Percentiles rank a stretch among this genome's conserved stretches.
These are phyloP conservation scores for Acleris literana DNA, from an alignment of 2,888 invertebrate species.

Conservation along the genomic window DNA sequence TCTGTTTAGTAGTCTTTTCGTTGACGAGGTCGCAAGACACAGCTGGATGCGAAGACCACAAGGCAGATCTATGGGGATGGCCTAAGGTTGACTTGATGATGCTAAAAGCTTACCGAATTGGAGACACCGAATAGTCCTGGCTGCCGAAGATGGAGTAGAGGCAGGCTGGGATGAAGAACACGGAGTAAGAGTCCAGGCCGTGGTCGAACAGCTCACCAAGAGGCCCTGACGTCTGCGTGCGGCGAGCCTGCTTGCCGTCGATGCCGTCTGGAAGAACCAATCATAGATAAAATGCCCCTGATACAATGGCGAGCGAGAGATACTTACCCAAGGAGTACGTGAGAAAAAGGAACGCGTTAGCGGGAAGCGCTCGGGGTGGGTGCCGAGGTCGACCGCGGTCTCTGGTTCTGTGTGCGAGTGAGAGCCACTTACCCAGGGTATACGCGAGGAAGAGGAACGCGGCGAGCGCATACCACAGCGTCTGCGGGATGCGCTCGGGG, in stretches of 20 bases:
- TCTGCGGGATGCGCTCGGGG: constrained; percentile 86
- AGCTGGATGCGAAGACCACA: no score
- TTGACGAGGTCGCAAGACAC: no score
- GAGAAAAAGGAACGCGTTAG: constrained; percentile 94
- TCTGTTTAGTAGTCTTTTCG: no score
- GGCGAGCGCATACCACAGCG: constrained; percentile 93
- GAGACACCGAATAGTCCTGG: constrained; percentile 86
- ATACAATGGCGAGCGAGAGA: not conserved
- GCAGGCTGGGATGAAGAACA: constrained; percentile 96
- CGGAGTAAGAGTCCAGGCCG: constrained; percentile 98
- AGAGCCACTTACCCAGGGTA: constrained; percentile 90
- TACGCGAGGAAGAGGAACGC: constrained; percentile 97
- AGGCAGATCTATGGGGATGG: no score
- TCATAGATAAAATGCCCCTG: not conserved
- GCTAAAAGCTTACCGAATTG: constrained; percentile 58
- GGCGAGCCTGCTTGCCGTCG: constrained; percentile 98
- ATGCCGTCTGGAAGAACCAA: constrained; percentile 90
- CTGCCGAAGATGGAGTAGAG: constrained; percentile 96
- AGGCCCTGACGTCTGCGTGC: constrained; percentile 97
- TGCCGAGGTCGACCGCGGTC: constrained; percentile 52
- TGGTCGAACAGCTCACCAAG: constrained; percentile 99
- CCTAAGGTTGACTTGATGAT: no score
- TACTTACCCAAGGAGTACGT: constrained; percentile 96
- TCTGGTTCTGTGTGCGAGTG: constrained; percentile 27
- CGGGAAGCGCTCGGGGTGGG: constrained; percentile 83